Evolutionary conservation across 2,113 vertebrate genomes (phyloP).

Genomic region (Ameiurus melas): DNA sequence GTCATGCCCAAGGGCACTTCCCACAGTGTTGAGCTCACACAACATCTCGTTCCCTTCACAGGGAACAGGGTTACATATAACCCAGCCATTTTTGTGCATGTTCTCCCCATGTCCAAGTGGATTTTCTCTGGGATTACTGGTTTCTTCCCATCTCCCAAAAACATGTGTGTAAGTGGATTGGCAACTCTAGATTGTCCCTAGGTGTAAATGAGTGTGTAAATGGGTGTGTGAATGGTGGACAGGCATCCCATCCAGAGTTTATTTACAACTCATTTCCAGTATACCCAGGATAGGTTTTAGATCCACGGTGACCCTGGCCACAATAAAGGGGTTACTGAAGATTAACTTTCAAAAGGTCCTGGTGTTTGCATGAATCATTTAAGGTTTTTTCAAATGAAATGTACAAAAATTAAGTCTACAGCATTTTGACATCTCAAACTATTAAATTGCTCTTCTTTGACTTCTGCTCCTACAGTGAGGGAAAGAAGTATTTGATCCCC

Average conservation of each 20-base stretch:
- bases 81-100: background rate
- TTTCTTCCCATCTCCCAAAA: background rate
- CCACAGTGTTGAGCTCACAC: no score
- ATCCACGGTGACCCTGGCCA: background rate
- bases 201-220: background rate
- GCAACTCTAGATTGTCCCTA: background rate
- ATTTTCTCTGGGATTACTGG: background rate
- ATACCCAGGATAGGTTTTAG: background rate
- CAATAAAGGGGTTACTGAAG: background rate
- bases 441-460: background rate
- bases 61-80: no score
- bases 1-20: no score
- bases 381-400: background rate
- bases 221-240: background rate
- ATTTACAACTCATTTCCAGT: background rate
- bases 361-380: background rate
- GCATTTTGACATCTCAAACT: background rate
- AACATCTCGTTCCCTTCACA: no score
- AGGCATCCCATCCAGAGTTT: background rate
- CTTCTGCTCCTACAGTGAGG: background rate
- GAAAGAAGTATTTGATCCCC: no score
- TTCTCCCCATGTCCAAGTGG: background rate
- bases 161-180: background rate
- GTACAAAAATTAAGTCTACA: background rate
- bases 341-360: background rate